Conservation (phyloP, 2,797 vertebrate genomes). For the Lacerta bilineata region DNA sequence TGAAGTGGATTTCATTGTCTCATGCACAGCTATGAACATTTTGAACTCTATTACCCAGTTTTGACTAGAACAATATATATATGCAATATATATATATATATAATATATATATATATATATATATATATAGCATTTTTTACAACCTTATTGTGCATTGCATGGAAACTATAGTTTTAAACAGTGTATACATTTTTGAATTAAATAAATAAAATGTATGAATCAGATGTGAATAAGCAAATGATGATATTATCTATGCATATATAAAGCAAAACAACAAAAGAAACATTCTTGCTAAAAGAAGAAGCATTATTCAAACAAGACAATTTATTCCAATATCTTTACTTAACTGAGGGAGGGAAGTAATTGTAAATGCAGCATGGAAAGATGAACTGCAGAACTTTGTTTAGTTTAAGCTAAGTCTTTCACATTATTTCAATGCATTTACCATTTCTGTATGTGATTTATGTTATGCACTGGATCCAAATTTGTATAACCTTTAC, state of each 20-base stretch:
- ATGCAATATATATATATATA: too few relatives aligned
- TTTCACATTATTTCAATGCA: slow-evolving; percentile 8
- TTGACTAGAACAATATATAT: background rate
- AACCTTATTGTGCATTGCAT: too few relatives aligned
- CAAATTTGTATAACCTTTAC: slow-evolving; percentile 65
- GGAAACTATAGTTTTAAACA: too few relatives aligned
- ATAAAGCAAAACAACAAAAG: background rate
- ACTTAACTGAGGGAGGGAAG: background rate
- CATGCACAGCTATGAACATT: background rate
- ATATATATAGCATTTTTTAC: background rate
- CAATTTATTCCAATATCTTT: background rate
- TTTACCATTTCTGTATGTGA: slow-evolving; percentile 34
- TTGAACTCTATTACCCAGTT: background rate
- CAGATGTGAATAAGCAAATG: background rate
- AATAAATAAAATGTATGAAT: background rate
- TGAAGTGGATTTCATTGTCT: background rate
- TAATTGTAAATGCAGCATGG: background rate
- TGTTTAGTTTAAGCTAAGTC: background rate
- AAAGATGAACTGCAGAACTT: slow-evolving; percentile 34
- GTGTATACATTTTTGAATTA: too few relatives aligned
- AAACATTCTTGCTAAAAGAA: background rate
- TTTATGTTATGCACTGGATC: slow-evolving; percentile 37
- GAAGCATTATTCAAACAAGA: background rate
- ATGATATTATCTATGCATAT: background rate
- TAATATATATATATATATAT: too few relatives aligned